Conservation (phyloP, 2,113 vertebrate genomes). For the Gila orcuttii region DNA sequence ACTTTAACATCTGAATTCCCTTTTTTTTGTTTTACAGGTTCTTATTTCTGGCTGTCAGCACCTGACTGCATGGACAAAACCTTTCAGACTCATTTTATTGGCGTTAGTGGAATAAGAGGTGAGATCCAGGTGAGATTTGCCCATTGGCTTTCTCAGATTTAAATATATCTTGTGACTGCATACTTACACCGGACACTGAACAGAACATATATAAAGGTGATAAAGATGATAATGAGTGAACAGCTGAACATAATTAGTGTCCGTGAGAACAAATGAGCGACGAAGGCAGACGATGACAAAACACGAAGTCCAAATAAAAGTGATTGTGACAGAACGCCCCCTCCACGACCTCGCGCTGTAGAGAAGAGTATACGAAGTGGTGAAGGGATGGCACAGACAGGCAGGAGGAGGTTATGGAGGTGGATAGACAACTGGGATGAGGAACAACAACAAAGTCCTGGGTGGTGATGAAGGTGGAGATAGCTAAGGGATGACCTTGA, state of each 20-base stretch:
- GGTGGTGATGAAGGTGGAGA: too few relatives aligned
- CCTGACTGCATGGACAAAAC: too few relatives aligned
- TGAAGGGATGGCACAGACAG: too few relatives aligned
- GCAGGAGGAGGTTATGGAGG: too few relatives aligned
- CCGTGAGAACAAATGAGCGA: not conserved
- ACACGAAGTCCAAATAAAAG: not conserved
- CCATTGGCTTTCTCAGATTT: not conserved
- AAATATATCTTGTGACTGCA: not conserved
- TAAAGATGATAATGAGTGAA: not conserved
- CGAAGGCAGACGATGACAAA: not conserved
- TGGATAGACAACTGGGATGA: too few relatives aligned
- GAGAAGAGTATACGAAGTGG: too few relatives aligned
- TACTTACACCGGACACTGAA: not conserved
- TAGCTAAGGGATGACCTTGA: too few relatives aligned
- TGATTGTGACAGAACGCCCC: not conserved
- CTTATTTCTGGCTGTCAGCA: too few relatives aligned
- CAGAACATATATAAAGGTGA: not conserved
- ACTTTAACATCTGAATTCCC: not conserved
- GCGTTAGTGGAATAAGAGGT: not conserved
- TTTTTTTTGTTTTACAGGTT: not conserved
- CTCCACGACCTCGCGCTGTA: too few relatives aligned
- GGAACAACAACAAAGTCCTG: too few relatives aligned
- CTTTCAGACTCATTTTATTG: not conserved
- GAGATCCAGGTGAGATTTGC: not conserved
- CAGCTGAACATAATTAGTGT: not conserved